These are phyloP conservation scores for rabbit (Oryctolagus cuniculus) DNA, from an alignment of 2,113 vertebrate genomes.

Conservation along the genomic window DNA sequence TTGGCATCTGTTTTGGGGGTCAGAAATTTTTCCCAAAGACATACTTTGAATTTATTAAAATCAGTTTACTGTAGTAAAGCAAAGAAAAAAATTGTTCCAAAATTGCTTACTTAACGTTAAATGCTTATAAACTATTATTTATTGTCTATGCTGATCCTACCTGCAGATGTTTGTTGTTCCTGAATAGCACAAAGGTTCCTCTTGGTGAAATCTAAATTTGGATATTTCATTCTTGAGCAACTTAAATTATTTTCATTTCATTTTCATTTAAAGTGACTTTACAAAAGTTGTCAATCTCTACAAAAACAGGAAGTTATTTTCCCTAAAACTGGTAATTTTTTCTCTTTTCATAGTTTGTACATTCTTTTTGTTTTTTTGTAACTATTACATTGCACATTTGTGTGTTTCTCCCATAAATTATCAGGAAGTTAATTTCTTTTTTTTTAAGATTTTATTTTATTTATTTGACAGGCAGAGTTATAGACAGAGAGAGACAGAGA, in stretches of 20 bases:
- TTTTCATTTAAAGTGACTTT: conserved; percentile 26
- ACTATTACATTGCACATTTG: background rate
- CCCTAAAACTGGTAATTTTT: background rate
- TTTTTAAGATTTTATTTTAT: no score
- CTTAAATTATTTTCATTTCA: background rate
- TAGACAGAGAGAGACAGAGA: no score
- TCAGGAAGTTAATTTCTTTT: no score
- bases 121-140: background rate
- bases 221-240: conserved; percentile 11
- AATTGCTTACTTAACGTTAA: conserved; percentile 33
- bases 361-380: background rate
- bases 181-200: background rate
- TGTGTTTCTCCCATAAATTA: background rate
- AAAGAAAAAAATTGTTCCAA: background rate
- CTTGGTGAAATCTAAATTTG: conserved; percentile 2
- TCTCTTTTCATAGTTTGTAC: background rate
- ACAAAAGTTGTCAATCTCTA: background rate
- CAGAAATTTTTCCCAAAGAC: conserved; percentile 24
- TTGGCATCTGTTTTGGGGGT: background rate
- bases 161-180: background rate
- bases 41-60: conserved; percentile 39
- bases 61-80: background rate
- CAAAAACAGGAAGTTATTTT: conserved; percentile 1
- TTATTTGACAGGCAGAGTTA: no score
- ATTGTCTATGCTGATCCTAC: background rate